Conservation (phyloP, 2,888 invertebrate species). For the Drosophila ustulata region DNA sequence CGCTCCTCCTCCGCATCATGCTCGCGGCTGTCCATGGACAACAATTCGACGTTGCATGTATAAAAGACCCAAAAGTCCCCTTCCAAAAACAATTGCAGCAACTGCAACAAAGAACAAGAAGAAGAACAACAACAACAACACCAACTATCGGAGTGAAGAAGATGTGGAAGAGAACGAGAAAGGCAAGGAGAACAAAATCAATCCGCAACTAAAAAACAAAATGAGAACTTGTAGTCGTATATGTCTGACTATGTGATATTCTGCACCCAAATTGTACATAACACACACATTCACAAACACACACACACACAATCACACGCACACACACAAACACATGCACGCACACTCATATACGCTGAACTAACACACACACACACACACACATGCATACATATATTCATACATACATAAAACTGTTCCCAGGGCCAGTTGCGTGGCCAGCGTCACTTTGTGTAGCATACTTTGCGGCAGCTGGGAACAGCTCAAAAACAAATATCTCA, state of each 20-base stretch:
- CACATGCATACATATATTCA: constrained; percentile 20
- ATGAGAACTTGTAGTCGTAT: constrained; percentile 72
- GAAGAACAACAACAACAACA: constrained; percentile 4
- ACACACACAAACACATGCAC: constrained; percentile 2
- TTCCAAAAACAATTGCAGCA: neutral
- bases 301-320: constrained; percentile 16
- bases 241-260: constrained; percentile 78
- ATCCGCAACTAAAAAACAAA: constrained; percentile 22
- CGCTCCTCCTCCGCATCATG: constrained; percentile 9
- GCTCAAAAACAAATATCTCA: constrained; percentile 40
- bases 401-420: constrained; percentile 9
- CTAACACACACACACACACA: constrained; percentile 32
- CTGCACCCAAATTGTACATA: constrained; percentile 72
- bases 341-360: constrained; percentile 27
- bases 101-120: neutral
- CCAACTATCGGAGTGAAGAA: constrained; percentile 2
- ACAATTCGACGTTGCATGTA: constrained; percentile 67
- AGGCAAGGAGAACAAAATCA: constrained; percentile 7
- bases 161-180: neutral
- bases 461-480: constrained; percentile 14
- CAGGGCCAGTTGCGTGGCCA: constrained; percentile 5
- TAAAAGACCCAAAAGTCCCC: constrained; percentile 18
- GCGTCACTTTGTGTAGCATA: constrained; percentile 5
- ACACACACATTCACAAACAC: constrained; percentile 40
- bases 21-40: constrained; percentile 54